Percentiles rank a stretch among this genome's conserved stretches.
Evolutionary conservation across 2,888 invertebrate species (phyloP).

Genomic region (Eupeodes luniger): DNA sequence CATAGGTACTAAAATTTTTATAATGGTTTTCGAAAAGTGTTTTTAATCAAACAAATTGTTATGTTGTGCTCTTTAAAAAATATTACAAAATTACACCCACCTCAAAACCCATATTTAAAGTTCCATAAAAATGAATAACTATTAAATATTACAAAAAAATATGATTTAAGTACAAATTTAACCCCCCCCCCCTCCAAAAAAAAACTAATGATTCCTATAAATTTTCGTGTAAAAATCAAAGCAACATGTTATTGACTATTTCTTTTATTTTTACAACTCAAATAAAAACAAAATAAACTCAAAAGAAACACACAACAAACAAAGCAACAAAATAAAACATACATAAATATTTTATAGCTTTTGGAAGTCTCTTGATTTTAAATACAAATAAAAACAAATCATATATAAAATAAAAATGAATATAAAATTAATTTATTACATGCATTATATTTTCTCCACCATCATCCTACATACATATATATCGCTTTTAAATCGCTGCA

Average conservation of each 20-base stretch:
- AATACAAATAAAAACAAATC: neutral
- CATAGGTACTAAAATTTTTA: too few relatives aligned
- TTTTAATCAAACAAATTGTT: too few relatives aligned
- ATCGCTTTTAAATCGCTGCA: neutral
- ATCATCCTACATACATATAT: neutral
- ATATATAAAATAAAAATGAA: conserved; percentile 34
- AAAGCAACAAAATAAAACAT: neutral
- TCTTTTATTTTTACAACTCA: conserved; percentile 22
- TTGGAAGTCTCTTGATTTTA: conserved; percentile 2
- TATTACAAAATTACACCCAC: too few relatives aligned
- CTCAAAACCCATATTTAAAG: too few relatives aligned
- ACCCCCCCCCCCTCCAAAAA: too few relatives aligned
- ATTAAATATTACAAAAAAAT: too few relatives aligned
- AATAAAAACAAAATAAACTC: neutral
- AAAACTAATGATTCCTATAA: neutral
- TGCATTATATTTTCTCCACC: conserved; percentile 21
- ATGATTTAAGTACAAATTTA: too few relatives aligned
- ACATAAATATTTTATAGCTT: conserved; percentile 13
- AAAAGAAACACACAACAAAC: neutral
- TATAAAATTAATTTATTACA: conserved; percentile 46
- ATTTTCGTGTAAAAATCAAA: conserved; percentile 8
- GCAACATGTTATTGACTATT: neutral
- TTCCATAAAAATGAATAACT: too few relatives aligned
- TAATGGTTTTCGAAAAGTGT: too few relatives aligned
- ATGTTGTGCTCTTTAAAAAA: too few relatives aligned